Evolutionary conservation across 1,140 invertebrate genomes (phyloP), one percentile per base, ranked within the genome.

Genomic region (Stegodyphus dumicola): DNA sequence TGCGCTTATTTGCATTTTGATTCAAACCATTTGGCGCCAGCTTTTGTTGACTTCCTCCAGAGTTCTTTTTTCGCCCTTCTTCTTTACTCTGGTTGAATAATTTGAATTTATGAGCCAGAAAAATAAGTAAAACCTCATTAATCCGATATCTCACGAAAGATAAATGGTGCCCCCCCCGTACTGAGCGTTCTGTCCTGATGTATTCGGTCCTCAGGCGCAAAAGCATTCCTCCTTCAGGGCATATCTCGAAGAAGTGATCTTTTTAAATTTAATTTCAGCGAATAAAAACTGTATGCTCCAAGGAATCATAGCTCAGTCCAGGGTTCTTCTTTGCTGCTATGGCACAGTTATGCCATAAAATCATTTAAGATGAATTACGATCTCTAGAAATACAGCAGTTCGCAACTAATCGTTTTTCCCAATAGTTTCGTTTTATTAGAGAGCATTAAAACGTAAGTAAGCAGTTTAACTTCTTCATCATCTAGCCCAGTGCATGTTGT

Each of bases 1-100:
- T 85, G 73, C 76, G 66, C 75, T 77, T 86, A 86, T 86, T 86
- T 86, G 84, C 84, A 86, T 86, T 86, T 77, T 86, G 66, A 86
- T 86, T 86, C 84, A 86, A 77, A 86, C 84, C 76, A 78, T 85
- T 85, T 85, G 71, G 74, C 79, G 60, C 56, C 56, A 66, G n/a
- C 48, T 70, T 77, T 76, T 78, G 84, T 86, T 77, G 84, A 86
- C 67, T 70, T 75, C 70, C 79, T 74, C 66, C 15, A 52, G 70
- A 17, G 60, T 15, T 7, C 18, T 33, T 56, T 56, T 60, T 76
- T 15, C 48, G 15, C 18, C 13, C 13, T 15, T 10, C 18, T 65
- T 67, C 15, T 71, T 60, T 15, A 52, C 66, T 54, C 48, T 7
- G 52, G 7, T 65, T 51, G 60, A 66, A 77, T 77, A 65, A 77